phyloP scores from a whole-genome alignment of 2,113 vertebrate species.

The Pleuronectes platessa region DNA sequence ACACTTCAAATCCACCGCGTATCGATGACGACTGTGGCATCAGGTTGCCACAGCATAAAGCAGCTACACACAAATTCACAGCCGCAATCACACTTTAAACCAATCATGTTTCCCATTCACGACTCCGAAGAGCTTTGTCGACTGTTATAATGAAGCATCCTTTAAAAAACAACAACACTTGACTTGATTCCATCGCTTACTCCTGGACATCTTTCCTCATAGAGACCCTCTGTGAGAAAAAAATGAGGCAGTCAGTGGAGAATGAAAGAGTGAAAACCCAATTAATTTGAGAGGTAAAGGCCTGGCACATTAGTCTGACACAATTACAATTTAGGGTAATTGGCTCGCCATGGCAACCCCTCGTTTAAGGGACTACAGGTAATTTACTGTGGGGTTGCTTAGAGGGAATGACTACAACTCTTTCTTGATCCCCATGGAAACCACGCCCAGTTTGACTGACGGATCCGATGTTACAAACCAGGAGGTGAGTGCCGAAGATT shows the following conservation, averaged over 20 bases:
- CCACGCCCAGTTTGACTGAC: conserved; percentile 63
- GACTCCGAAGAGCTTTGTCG: conserved; percentile 6
- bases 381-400: conserved; percentile 53
- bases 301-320: conserved; percentile 43
- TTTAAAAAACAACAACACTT: conserved; percentile 2
- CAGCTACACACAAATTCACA: conserved; percentile 10
- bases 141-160: conserved; percentile 14
- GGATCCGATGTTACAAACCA: conserved; percentile 31
- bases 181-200: conserved; percentile 7
- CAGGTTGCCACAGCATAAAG: conserved; percentile 19
- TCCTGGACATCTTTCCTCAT: conserved; percentile 1
- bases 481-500: conserved; percentile 8
- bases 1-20: conserved; percentile 51
- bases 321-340: conserved; percentile 59
- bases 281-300: conserved; percentile 39
- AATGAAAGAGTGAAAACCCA: conserved; percentile 22
- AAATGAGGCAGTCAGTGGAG: background rate
- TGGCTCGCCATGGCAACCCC: conserved; percentile 69
- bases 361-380: conserved; percentile 42
- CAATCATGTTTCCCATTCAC: background rate
- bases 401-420: conserved; percentile 47
- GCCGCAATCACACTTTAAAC: background rate
- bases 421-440: conserved; percentile 66
- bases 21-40: conserved; percentile 18
- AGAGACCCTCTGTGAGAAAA: background rate